phyloP scores from a whole-genome alignment of 2,113 vertebrate genomes.

The Otolemur garnettii region DNA sequence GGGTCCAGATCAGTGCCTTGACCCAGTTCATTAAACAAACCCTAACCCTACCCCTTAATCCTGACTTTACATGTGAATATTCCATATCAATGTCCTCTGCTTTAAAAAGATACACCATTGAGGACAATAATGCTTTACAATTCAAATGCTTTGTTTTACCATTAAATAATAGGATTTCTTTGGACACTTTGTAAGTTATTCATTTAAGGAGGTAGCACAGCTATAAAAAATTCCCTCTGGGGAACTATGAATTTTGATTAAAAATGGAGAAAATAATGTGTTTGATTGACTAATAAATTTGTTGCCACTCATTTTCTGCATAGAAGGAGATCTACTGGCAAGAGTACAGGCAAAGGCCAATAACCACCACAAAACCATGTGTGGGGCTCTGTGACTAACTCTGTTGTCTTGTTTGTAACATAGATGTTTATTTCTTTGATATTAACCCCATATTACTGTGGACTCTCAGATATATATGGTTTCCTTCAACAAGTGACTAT shows the following conservation, averaged over 20 bases:
- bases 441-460: neutral
- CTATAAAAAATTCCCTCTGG: neutral
- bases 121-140: neutral
- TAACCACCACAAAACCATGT: neutral
- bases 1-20: neutral
- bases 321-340: neutral
- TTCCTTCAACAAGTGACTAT: neutral
- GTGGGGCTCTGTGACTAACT: neutral
- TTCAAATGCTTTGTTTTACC: slow-evolving; percentile 9
- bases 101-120: neutral
- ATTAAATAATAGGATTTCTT: neutral
- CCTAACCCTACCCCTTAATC: neutral
- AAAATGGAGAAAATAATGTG: neutral
- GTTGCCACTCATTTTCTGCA: neutral
- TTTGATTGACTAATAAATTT: neutral
- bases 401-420: neutral
- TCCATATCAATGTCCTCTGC: neutral
- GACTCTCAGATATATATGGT: neutral
- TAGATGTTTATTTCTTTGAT: neutral
- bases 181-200: slow-evolving; percentile 26
- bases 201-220: neutral
- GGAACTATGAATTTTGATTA: neutral
- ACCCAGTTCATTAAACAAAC: neutral
- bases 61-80: neutral
- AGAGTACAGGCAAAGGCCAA: neutral